Base-by-base conservation (phyloP, 2,113 vertebrate genomes). In the Xiphias gladius region DNA sequence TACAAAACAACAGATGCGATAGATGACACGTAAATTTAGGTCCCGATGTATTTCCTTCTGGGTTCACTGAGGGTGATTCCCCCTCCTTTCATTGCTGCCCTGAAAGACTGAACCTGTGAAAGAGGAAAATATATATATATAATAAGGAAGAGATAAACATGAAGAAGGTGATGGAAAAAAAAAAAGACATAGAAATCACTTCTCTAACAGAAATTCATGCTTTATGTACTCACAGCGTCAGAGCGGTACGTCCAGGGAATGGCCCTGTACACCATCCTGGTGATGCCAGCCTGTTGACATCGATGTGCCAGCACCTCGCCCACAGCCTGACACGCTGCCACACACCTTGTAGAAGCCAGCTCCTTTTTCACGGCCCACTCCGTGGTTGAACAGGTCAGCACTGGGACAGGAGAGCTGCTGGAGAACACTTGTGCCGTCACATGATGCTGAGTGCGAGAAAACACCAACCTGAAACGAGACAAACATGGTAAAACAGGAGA, bases 321-420 rank as follows among this genome's bases (percentile, higher is more conserved):
- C 0, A 99, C 88, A 11, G 96, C 97, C 79, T 95, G 96, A 85
- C 96, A 96, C 0, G 98, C 97, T 0, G 95, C 84, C 43, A 97
- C 96, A 0, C 95, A 96, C 20, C 24, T 91, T 6, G 97, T 97
- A 52, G 96, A 97, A 24, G 95, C 84, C 7, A 99, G 94, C 85
- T 98, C 95, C 79, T 88, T 96, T 77, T 97, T 99, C 88, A 99
- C 66, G 0, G 97, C 96, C 98, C 98, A 99, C 82, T 99, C 98
- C 7, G 89, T 95, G 7, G 98, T 99, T 0, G 97, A 98, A 48
- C 97, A 98, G 1, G 96, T 96, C 10, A 99, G 87, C 66, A 99
- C 96, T 0, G 95, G 95, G 26, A 77, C 35, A 0, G 76, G 57
- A 4, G 96, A 92, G 22, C 91, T 90, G 61, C 94, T 93, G 39